Evolutionary conservation across 1,140 invertebrate genomes (phyloP).

Genomic region (Ceratitis capitata): DNA sequence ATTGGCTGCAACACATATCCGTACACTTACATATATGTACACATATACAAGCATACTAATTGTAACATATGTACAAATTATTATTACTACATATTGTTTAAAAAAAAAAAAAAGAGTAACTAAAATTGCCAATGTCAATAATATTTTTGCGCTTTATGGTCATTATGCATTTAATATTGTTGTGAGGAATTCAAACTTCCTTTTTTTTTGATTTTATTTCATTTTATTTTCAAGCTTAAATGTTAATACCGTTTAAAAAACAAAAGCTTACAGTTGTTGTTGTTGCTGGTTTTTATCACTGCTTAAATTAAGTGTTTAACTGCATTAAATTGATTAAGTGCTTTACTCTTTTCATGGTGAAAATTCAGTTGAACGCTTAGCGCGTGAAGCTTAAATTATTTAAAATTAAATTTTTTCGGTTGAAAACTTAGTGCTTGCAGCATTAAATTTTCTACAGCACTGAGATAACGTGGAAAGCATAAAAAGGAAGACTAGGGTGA

Average conservation of each 20-base stretch:
- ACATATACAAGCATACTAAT: too few species aligned
- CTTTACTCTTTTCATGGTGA: background rate
- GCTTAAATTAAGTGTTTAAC: background rate
- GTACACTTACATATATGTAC: background rate
- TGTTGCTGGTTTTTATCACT: background rate
- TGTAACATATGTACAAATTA: too few species aligned
- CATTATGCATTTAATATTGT: slow-evolving; percentile 4
- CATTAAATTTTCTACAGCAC: too few species aligned
- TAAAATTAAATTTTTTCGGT: too few species aligned
- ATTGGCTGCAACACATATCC: background rate
- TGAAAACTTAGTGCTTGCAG: too few species aligned
- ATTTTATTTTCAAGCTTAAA: slow-evolving; percentile 19
- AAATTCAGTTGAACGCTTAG: background rate
- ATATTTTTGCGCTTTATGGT: background rate
- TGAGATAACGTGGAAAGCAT: too few species aligned
- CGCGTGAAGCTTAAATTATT: too few species aligned
- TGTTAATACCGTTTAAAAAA: background rate
- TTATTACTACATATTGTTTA: too few species aligned
- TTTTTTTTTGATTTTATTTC: background rate
- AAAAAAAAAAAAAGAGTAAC: too few species aligned
- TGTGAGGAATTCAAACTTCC: too few species aligned
- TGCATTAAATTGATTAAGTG: background rate
- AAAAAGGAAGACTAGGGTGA: too few species aligned
- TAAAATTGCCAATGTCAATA: slow-evolving; percentile 12
- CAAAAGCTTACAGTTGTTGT: background rate